phyloP scores from a whole-genome alignment of 2,888 invertebrate species.

The Lordiphosa fenestrarum region DNA sequence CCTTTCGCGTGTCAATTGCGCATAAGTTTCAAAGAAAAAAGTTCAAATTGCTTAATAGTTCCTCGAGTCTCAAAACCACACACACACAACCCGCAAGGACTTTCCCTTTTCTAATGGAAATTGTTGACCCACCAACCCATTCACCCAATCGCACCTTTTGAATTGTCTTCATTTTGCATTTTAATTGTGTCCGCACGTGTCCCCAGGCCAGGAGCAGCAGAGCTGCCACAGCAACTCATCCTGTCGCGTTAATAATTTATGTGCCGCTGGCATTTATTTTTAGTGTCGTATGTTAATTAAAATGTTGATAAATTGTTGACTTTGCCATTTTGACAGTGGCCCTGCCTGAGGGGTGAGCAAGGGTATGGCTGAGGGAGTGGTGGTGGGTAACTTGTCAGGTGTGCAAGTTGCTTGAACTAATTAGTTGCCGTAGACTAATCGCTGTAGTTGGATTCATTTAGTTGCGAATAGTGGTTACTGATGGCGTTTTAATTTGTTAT shows the following conservation, averaged over 20 bases:
- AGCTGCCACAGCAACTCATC: background rate
- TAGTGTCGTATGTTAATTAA: slow-evolving; percentile 60
- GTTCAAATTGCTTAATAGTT: slow-evolving; percentile 41
- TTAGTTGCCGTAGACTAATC: slow-evolving; percentile 2
- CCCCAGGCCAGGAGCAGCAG: slow-evolving; percentile 1
- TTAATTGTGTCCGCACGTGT: slow-evolving; percentile 45
- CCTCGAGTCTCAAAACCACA: slow-evolving; percentile 1
- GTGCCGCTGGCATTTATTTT: slow-evolving; percentile 47
- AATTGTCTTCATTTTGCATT: slow-evolving; percentile 53
- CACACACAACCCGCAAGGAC: slow-evolving; percentile 37
- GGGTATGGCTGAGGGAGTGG: too few relatives aligned
- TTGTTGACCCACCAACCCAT: slow-evolving; percentile 14
- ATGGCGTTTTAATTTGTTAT: too few relatives aligned
- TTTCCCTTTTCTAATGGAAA: slow-evolving; percentile 37
- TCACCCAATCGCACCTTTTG: slow-evolving; percentile 46
- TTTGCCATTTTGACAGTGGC: slow-evolving; percentile 36
- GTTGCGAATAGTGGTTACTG: too few relatives aligned
- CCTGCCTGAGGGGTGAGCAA: background rate
- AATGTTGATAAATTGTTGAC: slow-evolving; percentile 55
- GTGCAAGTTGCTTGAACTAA: slow-evolving; percentile 8
- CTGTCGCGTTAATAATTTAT: slow-evolving; percentile 32
- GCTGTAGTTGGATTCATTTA: background rate
- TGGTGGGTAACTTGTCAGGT: background rate
- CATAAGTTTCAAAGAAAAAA: slow-evolving; percentile 43
- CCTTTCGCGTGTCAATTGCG: slow-evolving; percentile 58